Base-by-base conservation (phyloP, 2,797 vertebrate species). In the Lithobates sylvaticus region DNA sequence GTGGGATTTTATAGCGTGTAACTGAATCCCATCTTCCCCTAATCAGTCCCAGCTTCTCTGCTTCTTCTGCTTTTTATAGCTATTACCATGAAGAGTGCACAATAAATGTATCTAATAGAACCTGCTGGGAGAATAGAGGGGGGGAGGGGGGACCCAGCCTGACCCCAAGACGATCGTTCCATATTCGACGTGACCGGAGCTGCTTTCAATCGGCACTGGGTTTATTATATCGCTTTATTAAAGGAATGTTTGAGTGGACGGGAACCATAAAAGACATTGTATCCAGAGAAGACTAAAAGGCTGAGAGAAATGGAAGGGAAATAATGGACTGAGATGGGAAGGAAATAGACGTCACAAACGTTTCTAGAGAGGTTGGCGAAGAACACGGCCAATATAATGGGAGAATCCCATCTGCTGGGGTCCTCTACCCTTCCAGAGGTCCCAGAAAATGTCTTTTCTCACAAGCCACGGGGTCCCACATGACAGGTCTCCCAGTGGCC, bases 31-130 rank as follows among this genome's bases (percentile, higher is more conserved):
- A 3, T 61, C 79, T 76, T 67, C 26, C 42, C 26, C 29, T 83
- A 83, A 83, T 83, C 81, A 83, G n/a, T 76, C 36, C 72, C 81
- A 83, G 81, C n/a, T 54, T 76, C 58, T 13, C 65, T 76, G 81
- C n/a, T 54, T 76, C 58, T 13, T 47, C 39, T n/a, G 73, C 81
- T 65, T 73, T 68, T 76, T 74, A 75, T 34, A 44, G 71, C 72
- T 50, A 75, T 83, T 34, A 76, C 65, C 81, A 75, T 18, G 32
- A 73, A 54, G 73, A 76, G 58, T 27, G 27, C 18, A 15, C 65
- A 27, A 76, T 83, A 76, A 76, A 76, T 83, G 10, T 69, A 29
- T 44, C n/a, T 34, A 29, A 50, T 12, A 50, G 73, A 83, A 69
- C 39, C 58, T n/a, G 72, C 5, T 39, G 7, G 34, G 44, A 21